These are phyloP conservation scores for Kuschelorhynchus macadamiae DNA, from an alignment of 2,888 invertebrate genomes.

Conservation along the genomic window DNA sequence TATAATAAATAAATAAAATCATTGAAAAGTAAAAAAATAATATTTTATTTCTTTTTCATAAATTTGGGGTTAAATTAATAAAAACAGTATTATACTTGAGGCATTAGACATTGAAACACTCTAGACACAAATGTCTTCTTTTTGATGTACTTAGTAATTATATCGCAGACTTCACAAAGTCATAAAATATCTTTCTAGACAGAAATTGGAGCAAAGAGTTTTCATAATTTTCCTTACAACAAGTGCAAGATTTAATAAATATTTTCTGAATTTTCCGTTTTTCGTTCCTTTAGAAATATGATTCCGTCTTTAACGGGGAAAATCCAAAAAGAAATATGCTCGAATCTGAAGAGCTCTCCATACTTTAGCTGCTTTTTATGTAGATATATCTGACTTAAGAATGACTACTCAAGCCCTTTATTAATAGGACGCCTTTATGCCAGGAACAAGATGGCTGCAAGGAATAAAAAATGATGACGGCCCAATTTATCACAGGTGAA, in stretches of 20 bases:
- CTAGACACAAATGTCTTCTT: no score
- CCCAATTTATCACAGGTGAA: constrained; percentile 18
- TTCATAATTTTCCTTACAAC: not conserved
- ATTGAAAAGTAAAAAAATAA: no score
- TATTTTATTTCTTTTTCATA: no score
- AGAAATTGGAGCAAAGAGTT: no score
- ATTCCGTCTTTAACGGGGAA: constrained; percentile 10
- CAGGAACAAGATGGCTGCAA: constrained; percentile 20
- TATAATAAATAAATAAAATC: no score
- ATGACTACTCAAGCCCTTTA: constrained; percentile 31
- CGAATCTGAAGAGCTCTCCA: constrained; percentile 10
- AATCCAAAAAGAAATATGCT: constrained; percentile 20
- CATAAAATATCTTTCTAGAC: no score
- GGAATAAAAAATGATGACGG: constrained; percentile 21
- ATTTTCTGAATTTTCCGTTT: not conserved
- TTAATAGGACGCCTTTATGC: constrained; percentile 25
- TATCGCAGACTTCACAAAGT: no score
- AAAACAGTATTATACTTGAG: no score
- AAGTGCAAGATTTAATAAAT: not conserved
- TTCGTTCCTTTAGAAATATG: constrained; percentile 4
- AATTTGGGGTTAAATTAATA: no score
- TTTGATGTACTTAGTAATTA: no score
- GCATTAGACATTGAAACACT: no score
- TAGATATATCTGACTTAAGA: constrained; percentile 31
- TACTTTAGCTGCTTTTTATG: constrained; percentile 17